These are phyloP conservation scores for Hippotragus niger DNA, from an alignment of 2,113 vertebrate genomes.

Conservation along the genomic window DNA sequence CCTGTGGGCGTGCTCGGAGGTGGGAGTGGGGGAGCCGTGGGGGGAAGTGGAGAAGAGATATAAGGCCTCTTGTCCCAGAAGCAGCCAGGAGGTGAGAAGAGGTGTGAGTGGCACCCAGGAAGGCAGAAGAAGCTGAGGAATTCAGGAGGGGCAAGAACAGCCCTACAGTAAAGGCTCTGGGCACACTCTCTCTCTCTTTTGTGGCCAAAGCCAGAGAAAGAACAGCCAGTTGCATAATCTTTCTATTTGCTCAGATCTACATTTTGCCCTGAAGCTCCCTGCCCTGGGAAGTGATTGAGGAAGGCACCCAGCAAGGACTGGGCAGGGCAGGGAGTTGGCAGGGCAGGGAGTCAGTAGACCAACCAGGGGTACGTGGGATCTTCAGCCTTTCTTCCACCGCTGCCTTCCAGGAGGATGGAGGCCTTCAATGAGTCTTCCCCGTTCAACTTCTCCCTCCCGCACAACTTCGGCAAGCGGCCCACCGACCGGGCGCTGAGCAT, in stretches of 20 bases:
- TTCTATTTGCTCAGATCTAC: slow-evolving; percentile 60
- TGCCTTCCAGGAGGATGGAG: not conserved
- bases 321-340: not conserved
- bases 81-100: not conserved
- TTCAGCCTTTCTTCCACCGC: not conserved
- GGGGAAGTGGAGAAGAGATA: not conserved
- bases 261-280: slow-evolving; percentile 28
- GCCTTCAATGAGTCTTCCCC: slow-evolving; percentile 29
- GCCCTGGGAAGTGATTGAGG: not conserved
- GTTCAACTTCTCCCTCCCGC: slow-evolving; percentile 59
- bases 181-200: not conserved
- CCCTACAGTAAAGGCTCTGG: not conserved
- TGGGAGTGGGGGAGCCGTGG: rapidly evolving
- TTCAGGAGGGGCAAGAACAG: not conserved
- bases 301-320: not conserved
- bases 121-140: not conserved
- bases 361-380: not conserved
- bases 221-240: slow-evolving; percentile 40
- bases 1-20: rapidly evolving
- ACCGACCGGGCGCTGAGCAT: slow-evolving; percentile 74
- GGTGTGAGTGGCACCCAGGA: not conserved
- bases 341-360: not conserved
- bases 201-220: not conserved
- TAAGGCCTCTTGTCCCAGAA: not conserved
- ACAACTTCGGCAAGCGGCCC: slow-evolving; percentile 55